Conservation (phyloP, 2,797 vertebrate species). For the Denticeps clupeoides region DNA sequence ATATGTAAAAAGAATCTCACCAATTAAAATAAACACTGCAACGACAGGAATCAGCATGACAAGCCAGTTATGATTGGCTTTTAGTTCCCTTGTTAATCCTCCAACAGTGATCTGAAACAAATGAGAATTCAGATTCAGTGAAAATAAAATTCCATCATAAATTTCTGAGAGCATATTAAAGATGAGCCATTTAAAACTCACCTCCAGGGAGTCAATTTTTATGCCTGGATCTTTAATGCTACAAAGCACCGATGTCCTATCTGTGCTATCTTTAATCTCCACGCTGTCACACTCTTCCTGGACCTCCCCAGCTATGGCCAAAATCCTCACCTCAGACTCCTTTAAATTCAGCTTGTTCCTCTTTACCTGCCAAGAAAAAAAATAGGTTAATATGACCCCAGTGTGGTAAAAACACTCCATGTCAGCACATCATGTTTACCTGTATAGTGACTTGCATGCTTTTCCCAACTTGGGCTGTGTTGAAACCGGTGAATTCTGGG, state of each 20-base stretch:
- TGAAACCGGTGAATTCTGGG: constrained; percentile 69
- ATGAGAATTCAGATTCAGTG: constrained; percentile 8
- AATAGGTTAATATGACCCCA: neutral
- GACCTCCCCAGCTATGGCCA: constrained; percentile 35
- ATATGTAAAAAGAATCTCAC: no score
- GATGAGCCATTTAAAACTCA: no score
- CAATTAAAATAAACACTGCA: no score
- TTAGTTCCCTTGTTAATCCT: constrained; percentile 22
- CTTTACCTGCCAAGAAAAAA: constrained; percentile 64
- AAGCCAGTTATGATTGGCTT: constrained; percentile 28
- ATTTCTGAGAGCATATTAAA: no score
- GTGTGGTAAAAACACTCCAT: neutral
- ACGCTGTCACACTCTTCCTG: constrained; percentile 36
- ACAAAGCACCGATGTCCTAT: constrained; percentile 37
- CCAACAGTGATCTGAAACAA: constrained; percentile 69
- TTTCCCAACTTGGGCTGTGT: neutral
- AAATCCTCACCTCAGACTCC: constrained; percentile 57
- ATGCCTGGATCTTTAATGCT: constrained; percentile 4
- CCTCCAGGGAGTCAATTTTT: constrained; percentile 30
- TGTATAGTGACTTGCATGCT: constrained; percentile 36
- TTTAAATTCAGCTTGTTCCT: constrained; percentile 66
- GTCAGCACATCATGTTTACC: constrained; percentile 26
- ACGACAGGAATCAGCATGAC: constrained; percentile 52
- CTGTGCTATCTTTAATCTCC: constrained; percentile 34
- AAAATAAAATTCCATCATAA: no score